phyloP scores from a whole-genome alignment of 2,797 vertebrate genomes.

The Mustela erminea region DNA sequence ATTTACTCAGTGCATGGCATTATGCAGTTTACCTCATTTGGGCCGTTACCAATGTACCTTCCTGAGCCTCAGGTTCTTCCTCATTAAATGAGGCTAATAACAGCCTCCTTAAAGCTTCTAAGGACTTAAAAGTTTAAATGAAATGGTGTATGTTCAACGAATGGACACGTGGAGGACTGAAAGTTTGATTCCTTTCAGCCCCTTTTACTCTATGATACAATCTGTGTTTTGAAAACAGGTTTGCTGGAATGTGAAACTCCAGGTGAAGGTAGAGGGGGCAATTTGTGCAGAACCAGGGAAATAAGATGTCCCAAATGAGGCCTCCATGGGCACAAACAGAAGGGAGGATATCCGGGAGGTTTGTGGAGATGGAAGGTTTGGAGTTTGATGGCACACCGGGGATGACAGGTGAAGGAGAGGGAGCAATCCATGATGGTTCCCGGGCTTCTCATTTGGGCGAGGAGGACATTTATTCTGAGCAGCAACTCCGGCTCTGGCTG shows the following conservation, averaged over 20 bases:
- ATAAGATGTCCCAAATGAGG: background rate
- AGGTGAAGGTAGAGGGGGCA: background rate
- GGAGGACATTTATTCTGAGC: constrained; percentile 18
- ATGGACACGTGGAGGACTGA: background rate
- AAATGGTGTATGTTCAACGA: background rate
- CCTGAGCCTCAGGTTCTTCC: background rate
- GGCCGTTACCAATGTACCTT: background rate
- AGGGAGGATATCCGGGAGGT: background rate
- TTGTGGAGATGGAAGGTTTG: background rate
- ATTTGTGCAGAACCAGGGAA: background rate
- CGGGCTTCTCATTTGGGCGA: background rate
- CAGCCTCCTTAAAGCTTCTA: background rate
- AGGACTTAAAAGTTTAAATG: background rate
- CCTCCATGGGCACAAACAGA: background rate
- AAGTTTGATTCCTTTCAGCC: background rate
- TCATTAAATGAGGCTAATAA: background rate
- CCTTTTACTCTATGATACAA: background rate
- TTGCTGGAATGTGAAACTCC: background rate
- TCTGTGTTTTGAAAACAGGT: constrained; percentile 6
- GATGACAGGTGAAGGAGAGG: background rate
- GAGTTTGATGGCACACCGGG: background rate
- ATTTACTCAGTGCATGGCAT: background rate
- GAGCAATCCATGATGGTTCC: background rate
- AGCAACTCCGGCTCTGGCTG: background rate
- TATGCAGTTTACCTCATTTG: background rate